Evolutionary conservation across 1,140 invertebrate genomes (phyloP).

Genomic region (Macrocentrus cingulum): DNA sequence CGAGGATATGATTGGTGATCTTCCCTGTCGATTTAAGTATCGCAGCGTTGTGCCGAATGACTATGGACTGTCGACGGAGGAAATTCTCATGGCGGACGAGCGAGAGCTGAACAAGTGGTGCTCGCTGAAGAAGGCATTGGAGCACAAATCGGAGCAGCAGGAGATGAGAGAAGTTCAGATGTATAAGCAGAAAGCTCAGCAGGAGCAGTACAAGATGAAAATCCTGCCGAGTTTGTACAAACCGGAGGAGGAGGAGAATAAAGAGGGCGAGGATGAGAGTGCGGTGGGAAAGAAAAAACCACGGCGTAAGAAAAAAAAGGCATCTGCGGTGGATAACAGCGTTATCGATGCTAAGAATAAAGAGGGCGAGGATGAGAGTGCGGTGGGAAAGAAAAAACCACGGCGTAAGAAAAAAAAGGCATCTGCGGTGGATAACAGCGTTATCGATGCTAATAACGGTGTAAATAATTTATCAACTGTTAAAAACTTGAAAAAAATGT

Average conservation of each 20-base stretch:
- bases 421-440: conserved; percentile 1
- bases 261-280: neutral
- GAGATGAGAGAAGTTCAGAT: conserved; percentile 80
- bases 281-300: conserved; percentile 30
- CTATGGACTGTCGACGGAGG: conserved; percentile 88
- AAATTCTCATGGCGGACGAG: conserved; percentile 90
- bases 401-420: neutral
- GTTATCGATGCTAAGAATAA: neutral
- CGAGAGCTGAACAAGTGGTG: conserved; percentile 94
- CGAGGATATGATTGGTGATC: conserved; percentile 91
- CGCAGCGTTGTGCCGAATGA: conserved; percentile 84
- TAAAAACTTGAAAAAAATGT: no score
- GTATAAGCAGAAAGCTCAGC: conserved; percentile 74
- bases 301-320: conserved; percentile 29
- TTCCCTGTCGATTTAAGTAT: conserved; percentile 93
- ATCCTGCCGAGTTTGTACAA: conserved; percentile 80
- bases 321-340: neutral
- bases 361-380: neutral
- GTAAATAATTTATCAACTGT: no score
- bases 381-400: neutral
- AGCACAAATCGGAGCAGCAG: conserved; percentile 73
- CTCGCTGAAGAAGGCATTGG: conserved; percentile 86
- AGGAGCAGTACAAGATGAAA: conserved; percentile 76
- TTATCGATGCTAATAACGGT: neutral
- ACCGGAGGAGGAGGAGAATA: conserved; percentile 31